Conservation (phyloP, 2,113 vertebrate species). For the Campylomormyrus tamandua region DNA sequence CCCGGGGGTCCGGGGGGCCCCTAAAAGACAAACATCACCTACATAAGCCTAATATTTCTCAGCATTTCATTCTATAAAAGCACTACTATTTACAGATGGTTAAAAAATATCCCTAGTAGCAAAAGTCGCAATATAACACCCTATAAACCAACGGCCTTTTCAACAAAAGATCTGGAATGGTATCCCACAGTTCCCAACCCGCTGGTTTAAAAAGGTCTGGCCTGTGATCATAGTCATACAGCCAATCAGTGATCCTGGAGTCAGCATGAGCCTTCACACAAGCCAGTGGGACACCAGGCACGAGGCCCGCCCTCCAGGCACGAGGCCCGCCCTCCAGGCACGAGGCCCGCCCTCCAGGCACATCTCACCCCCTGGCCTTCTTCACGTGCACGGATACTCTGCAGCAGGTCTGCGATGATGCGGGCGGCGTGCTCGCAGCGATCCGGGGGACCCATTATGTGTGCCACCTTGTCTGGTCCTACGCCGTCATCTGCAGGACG, state of each 20-base stretch:
- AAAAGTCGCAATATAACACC: neutral
- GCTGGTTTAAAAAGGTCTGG: neutral
- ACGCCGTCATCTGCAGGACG: slow-evolving; percentile 71
- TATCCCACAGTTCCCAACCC: neutral
- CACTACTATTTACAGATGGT: neutral
- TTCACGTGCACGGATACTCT: slow-evolving; percentile 73
- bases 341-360: neutral
- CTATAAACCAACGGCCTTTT: neutral
- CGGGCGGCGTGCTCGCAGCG: slow-evolving; percentile 82
- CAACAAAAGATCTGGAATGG: neutral
- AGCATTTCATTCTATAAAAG: neutral
- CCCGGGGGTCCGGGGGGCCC: slow-evolving; percentile 73
- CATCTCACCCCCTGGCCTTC: slow-evolving; percentile 50
- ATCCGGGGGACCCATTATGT: slow-evolving; percentile 85
- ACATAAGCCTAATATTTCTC: neutral
- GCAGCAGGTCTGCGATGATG: slow-evolving; percentile 82
- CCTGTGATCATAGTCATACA: neutral
- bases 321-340: neutral
- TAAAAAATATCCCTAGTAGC: neutral
- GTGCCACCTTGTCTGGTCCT: slow-evolving; percentile 81
- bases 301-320: neutral
- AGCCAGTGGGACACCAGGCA: neutral
- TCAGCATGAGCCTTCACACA: neutral
- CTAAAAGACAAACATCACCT: slow-evolving; percentile 28
- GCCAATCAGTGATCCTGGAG: neutral